A percentile compares a stretch with the other conserved stretches of the same genome.
These are phyloP conservation scores for Chloebia gouldiae DNA, from an alignment of 2,113 vertebrate genomes.

Conservation along the genomic window DNA sequence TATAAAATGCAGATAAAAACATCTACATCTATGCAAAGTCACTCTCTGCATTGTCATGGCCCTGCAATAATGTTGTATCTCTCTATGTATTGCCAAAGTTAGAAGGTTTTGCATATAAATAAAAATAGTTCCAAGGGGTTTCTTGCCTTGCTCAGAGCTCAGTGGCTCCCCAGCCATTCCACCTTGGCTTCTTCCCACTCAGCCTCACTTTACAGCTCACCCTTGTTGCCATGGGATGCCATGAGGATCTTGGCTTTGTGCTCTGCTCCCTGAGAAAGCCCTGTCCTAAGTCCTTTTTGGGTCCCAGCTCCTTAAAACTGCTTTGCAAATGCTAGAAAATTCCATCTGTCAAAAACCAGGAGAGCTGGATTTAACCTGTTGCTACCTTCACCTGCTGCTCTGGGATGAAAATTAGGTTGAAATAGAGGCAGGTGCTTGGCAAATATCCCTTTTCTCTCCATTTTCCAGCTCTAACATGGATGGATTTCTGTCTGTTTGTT, in stretches of 20 bases:
- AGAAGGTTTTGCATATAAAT: not conserved
- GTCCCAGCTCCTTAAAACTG: not conserved
- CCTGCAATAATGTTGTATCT: accelerated
- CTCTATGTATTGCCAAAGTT: accelerated
- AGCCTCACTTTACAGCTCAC: accelerated
- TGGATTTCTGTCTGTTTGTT: not conserved
- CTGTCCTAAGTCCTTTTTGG: not conserved
- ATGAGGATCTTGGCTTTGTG: accelerated
- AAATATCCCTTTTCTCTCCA: not conserved
- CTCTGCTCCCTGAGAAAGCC: not conserved
- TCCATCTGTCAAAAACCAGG: not conserved
- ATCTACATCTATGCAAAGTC: accelerated
- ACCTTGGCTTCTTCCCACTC: not conserved
- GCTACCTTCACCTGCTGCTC: not conserved
- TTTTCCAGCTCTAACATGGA: not conserved
- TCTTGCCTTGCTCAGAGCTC: not conserved
- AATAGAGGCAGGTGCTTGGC: not conserved
- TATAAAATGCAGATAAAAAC: not conserved
- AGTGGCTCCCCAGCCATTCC: not conserved
- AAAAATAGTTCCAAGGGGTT: not conserved
- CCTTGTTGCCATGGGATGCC: not conserved
- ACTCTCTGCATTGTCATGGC: accelerated
- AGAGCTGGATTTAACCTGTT: not conserved
- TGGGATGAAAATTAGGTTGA: not conserved
- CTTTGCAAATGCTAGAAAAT: not conserved